These are phyloP conservation scores for Gari tellinella DNA, from an alignment of 2,888 invertebrate genomes.

Conservation along the genomic window DNA sequence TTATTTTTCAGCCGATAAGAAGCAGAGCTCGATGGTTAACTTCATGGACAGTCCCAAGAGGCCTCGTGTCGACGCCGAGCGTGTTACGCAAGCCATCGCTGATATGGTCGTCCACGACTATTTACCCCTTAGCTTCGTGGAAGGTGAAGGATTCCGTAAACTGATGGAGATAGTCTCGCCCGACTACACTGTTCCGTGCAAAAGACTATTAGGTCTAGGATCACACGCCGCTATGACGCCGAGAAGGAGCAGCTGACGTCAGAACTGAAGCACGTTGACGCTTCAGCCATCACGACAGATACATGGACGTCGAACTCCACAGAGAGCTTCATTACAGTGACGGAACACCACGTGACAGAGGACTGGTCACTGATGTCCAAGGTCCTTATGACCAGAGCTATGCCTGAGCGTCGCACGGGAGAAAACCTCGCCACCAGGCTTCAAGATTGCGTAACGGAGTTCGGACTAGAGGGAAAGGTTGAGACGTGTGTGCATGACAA, in stretches of 20 bases:
- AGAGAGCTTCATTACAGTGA: constrained; percentile 16
- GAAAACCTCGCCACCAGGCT: neutral
- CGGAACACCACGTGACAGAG: constrained; percentile 1
- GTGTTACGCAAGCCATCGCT: neutral
- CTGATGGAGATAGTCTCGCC: constrained; percentile 6
- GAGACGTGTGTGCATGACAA: constrained; percentile 28
- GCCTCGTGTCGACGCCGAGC: neutral
- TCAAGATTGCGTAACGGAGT: neutral
- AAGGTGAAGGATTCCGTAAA: neutral
- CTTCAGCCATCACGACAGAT: constrained; percentile 21
- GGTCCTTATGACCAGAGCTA: constrained; percentile 15
- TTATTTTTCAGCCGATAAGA: too few species aligned
- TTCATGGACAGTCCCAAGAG: too few species aligned
- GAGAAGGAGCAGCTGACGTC: neutral
- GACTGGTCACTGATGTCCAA: constrained; percentile 5
- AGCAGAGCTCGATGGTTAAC: too few species aligned
- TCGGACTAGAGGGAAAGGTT: neutral
- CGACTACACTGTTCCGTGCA: constrained; percentile 3
- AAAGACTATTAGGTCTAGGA: constrained; percentile 1
- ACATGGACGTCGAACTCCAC: constrained; percentile 26
- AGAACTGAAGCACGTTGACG: neutral
- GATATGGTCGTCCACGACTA: neutral
- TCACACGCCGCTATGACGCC: neutral
- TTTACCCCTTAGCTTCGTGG: neutral
- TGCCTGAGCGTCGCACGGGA: too few species aligned